Conservation (phyloP, 2,888 invertebrate genomes). For the Hyposoter dolosus region DNA sequence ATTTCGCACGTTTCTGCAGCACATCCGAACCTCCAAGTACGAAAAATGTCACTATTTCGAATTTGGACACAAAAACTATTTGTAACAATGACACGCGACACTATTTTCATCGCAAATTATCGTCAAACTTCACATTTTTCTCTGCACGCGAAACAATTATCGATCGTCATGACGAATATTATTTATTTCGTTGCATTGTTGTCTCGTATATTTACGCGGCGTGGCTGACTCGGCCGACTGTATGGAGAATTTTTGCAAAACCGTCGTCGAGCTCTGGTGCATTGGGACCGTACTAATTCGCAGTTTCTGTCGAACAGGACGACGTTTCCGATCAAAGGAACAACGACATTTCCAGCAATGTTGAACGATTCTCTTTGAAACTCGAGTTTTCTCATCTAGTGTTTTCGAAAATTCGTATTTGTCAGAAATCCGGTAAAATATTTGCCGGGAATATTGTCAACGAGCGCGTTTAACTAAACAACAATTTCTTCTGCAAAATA, state of each 20-base stretch:
- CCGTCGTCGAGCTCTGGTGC: background rate
- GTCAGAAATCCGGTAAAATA: constrained; percentile 3
- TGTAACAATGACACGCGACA: background rate
- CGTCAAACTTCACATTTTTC: background rate
- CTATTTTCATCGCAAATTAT: background rate
- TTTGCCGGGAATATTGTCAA: constrained; percentile 5
- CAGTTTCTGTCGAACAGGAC: background rate
- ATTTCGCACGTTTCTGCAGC: background rate
- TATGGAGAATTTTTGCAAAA: background rate
- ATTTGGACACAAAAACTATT: background rate
- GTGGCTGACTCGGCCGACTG: background rate
- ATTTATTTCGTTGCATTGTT: background rate
- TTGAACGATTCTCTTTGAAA: background rate
- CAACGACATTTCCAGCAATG: background rate
- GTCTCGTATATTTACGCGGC: background rate
- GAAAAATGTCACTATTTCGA: background rate
- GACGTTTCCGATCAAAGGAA: background rate
- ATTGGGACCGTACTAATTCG: background rate
- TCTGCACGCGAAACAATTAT: background rate
- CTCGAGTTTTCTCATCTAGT: background rate
- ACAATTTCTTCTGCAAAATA: background rate
- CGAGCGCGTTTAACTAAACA: background rate
- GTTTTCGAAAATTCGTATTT: background rate
- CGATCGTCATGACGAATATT: background rate
- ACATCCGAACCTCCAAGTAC: background rate